A percentile compares a stretch with the other conserved stretches of the same genome.
phyloP scores from a whole-genome alignment of 2,888 invertebrate species.

The Phyllotreta cruciferae region DNA sequence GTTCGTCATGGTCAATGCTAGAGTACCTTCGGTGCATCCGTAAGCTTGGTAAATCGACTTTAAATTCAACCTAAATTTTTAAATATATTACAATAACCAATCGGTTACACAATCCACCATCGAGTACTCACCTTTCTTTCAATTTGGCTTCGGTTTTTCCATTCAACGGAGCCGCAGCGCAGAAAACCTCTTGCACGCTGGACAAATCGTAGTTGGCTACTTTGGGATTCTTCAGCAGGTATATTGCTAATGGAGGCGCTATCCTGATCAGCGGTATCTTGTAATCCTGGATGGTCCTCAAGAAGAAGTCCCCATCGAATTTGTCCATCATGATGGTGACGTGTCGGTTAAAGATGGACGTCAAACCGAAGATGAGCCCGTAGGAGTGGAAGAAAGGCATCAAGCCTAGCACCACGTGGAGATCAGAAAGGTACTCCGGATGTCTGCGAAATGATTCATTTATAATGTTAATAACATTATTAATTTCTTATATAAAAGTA shows the following conservation, averaged over 20 bases:
- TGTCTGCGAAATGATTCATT: conserved; percentile 41
- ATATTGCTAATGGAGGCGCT: conserved; percentile 84
- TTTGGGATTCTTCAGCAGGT: conserved; percentile 80
- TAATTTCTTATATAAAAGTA: no score
- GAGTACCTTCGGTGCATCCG: conserved; percentile 78
- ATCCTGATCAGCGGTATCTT: conserved; percentile 71
- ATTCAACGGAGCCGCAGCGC: conserved; percentile 83
- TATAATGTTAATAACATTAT: no score
- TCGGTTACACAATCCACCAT: background rate
- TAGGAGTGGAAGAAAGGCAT: conserved; percentile 50
- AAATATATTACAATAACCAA: no score
- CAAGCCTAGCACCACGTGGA: conserved; percentile 39
- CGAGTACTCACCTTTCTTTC: conserved; percentile 53
- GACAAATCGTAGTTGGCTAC: conserved; percentile 79
- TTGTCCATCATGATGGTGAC: conserved; percentile 45
- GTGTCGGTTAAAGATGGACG: conserved; percentile 40
- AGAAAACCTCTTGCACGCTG: conserved; percentile 70
- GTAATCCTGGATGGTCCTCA: conserved; percentile 73
- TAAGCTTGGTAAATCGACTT: conserved; percentile 73
- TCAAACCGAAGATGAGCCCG: conserved; percentile 45
- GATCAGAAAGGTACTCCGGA: conserved; percentile 35
- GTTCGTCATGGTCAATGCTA: conserved; percentile 60
- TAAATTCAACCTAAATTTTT: conserved; percentile 60
- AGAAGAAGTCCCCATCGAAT: conserved; percentile 63
- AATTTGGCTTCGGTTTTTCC: conserved; percentile 70